phyloP scores from a whole-genome alignment of 1,140 invertebrate species.

The Polypedilum vanderplanki region DNA sequence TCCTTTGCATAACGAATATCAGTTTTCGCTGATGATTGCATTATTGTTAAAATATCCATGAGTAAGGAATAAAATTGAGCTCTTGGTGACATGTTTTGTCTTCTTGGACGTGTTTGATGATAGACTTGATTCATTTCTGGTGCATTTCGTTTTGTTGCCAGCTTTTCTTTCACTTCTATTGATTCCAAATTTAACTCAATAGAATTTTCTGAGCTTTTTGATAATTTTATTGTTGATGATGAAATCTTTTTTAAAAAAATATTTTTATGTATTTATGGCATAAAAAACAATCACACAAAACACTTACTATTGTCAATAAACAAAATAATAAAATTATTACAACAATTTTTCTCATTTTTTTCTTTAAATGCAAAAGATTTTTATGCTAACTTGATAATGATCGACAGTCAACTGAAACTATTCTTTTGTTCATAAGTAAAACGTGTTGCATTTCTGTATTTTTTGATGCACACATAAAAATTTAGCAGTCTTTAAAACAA shows the following conservation, averaged over 20 bases:
- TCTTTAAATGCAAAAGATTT: too few relatives aligned
- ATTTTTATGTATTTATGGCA: background rate
- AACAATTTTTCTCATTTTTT: background rate
- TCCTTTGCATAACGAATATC: background rate
- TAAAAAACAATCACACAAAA: background rate
- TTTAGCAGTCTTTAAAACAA: too few relatives aligned
- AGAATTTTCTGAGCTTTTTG: background rate
- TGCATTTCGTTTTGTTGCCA: background rate
- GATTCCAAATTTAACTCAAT: background rate
- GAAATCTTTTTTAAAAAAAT: background rate
- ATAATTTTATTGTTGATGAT: background rate
- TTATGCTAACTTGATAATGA: too few relatives aligned
- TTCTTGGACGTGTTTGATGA: background rate
- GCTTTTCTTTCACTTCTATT: background rate
- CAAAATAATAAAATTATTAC: background rate
- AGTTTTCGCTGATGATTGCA: slow-evolving; percentile 19
- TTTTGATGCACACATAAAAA: too few relatives aligned
- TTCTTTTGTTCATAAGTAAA: too few relatives aligned
- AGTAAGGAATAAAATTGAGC: slow-evolving; percentile 7
- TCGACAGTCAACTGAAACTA: too few relatives aligned
- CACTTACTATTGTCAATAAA: background rate
- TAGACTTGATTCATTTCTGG: background rate
- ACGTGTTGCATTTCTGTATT: too few relatives aligned
- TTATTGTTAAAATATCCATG: background rate
- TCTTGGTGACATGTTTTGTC: background rate